Evolutionary conservation across 2,888 invertebrate species (phyloP).

Genomic region (Ferdinandea cuprea): DNA sequence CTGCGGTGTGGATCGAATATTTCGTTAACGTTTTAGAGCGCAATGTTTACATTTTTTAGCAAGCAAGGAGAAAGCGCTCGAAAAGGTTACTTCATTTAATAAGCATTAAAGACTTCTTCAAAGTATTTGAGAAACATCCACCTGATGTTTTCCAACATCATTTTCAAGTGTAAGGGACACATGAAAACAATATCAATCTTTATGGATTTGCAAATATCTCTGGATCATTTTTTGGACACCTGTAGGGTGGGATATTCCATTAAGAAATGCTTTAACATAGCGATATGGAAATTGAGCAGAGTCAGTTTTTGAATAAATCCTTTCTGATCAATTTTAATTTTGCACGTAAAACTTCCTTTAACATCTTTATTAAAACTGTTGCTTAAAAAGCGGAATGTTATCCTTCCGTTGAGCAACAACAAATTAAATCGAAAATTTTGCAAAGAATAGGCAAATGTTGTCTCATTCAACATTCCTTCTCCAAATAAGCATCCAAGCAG

Average conservation of each 20-base stretch:
- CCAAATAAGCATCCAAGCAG: neutral
- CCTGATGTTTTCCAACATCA: too few species aligned
- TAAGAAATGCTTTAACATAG: conserved; percentile 12
- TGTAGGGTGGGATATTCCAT: neutral
- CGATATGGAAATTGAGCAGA: conserved; percentile 16
- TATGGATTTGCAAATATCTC: too few species aligned
- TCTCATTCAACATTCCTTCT: neutral
- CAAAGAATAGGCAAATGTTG: too few species aligned
- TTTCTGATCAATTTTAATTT: conserved; percentile 22
- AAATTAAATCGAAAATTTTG: too few species aligned
- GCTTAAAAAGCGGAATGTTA: conserved; percentile 8
- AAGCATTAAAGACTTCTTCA: too few species aligned
- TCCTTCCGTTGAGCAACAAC: neutral
- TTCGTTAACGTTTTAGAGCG: too few species aligned
- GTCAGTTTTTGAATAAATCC: conserved; percentile 13
- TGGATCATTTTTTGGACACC: conserved; percentile 10
- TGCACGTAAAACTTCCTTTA: conserved; percentile 1
- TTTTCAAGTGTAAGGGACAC: too few species aligned
- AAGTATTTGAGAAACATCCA: too few species aligned
- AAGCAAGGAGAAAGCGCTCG: too few species aligned
- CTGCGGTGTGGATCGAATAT: too few species aligned
- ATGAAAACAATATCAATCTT: neutral
- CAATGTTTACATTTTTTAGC: too few species aligned
- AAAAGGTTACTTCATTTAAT: too few species aligned
- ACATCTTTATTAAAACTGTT: conserved; percentile 5